Conservation (phyloP, 2,113 vertebrate species). For the Rhynchopsitta pachyrhyncha region DNA sequence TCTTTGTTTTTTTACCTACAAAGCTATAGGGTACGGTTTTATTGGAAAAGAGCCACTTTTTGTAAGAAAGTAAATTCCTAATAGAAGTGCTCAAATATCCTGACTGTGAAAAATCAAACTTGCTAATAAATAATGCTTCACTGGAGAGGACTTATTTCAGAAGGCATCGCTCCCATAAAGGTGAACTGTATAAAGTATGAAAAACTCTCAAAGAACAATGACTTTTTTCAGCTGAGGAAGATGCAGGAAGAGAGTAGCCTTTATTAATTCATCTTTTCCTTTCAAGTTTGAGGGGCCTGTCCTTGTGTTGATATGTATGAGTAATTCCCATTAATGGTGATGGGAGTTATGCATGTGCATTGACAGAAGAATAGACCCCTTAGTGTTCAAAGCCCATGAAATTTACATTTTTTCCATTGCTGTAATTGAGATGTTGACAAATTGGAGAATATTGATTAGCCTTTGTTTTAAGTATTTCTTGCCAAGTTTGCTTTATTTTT, state of each 20-base stretch:
- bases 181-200: slow-evolving; percentile 71
- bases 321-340: slow-evolving; percentile 78
- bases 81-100: slow-evolving; percentile 23
- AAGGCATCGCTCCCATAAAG: slow-evolving; percentile 45
- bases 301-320: slow-evolving; percentile 78
- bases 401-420: slow-evolving; percentile 81
- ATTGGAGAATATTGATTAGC: slow-evolving; percentile 82
- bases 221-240: slow-evolving; percentile 70
- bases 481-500: slow-evolving; percentile 84
- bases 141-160: slow-evolving; percentile 63
- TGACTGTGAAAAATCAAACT: slow-evolving; percentile 61
- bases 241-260: slow-evolving; percentile 65
- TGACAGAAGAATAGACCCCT: slow-evolving; percentile 79
- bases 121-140: slow-evolving; percentile 62
- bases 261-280: slow-evolving; percentile 70
- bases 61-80: slow-evolving; percentile 30
- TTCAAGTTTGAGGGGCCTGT: slow-evolving; percentile 70
- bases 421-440: slow-evolving; percentile 85
- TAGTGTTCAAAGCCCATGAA: slow-evolving; percentile 79
- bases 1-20: slow-evolving; percentile 18
- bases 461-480: slow-evolving; percentile 82
- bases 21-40: slow-evolving; percentile 28
- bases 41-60: slow-evolving; percentile 31
- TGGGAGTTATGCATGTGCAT: slow-evolving; percentile 77
- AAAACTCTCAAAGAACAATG: slow-evolving; percentile 70